These are phyloP conservation scores for Drosophila aff. DNA, from an alignment of 1,140 invertebrate species.

Conservation along the genomic window DNA sequence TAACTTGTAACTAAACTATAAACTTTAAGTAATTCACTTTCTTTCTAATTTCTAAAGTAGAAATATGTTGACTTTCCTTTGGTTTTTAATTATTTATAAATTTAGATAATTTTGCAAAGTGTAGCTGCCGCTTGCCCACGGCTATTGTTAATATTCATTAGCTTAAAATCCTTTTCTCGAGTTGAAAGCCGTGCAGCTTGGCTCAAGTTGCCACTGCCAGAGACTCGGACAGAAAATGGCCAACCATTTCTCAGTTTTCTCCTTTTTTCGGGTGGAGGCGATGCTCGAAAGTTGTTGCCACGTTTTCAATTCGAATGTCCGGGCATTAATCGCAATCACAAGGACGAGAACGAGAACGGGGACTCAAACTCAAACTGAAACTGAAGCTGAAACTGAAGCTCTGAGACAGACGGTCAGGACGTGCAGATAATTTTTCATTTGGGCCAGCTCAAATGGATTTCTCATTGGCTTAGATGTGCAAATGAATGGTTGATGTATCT, in stretches of 20 bases:
- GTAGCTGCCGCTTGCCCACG: not conserved
- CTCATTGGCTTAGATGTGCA: slow-evolving; percentile 46
- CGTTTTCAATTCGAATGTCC: slow-evolving; percentile 38
- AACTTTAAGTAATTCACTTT: not conserved
- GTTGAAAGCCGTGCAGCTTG: slow-evolving; percentile 46
- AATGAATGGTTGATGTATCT: slow-evolving; percentile 31
- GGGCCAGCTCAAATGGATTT: slow-evolving; percentile 49
- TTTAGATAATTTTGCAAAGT: too few relatives aligned
- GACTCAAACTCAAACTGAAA: not conserved
- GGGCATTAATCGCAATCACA: slow-evolving; percentile 75
- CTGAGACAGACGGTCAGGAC: slow-evolving; percentile 25
- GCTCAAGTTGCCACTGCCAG: slow-evolving; percentile 49
- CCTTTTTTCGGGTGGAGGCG: not conserved
- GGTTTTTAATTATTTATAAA: not conserved
- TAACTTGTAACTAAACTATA: not conserved
- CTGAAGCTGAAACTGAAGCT: not conserved
- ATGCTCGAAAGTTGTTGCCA: slow-evolving; percentile 29
- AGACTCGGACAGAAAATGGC: not conserved
- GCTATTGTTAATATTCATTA: slow-evolving; percentile 79
- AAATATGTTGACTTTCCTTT: too few relatives aligned
- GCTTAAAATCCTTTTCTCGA: slow-evolving; percentile 69
- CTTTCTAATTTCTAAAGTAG: not conserved
- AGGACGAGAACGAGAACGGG: slow-evolving; percentile 21
- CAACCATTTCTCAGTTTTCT: slow-evolving; percentile 1
- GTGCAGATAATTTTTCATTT: slow-evolving; percentile 75